A percentile compares a stretch with the other conserved stretches of the same genome.
phyloP scores from a whole-genome alignment of 2,888 invertebrate genomes.

The Geotrupes spiniger region DNA sequence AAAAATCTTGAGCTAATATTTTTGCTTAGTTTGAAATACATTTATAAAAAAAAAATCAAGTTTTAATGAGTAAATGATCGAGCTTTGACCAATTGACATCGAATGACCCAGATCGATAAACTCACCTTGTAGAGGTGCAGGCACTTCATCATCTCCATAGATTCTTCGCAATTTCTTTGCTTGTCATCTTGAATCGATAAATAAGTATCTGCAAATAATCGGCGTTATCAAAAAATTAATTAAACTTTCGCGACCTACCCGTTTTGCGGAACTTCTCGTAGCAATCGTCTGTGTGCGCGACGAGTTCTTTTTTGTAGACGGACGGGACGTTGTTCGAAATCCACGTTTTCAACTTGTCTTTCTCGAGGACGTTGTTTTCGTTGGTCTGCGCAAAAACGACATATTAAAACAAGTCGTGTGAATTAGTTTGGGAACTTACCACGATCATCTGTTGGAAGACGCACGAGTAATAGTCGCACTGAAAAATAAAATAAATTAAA shows the following conservation, averaged over 20 bases:
- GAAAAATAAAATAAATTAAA: conserved; percentile 22
- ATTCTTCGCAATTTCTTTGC: conserved; percentile 35
- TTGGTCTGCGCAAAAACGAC: conserved; percentile 30
- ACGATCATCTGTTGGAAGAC: conserved; percentile 30
- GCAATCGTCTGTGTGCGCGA: conserved; percentile 25
- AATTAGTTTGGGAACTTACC: conserved; percentile 25
- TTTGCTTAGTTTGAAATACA: too few species aligned
- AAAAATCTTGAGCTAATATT: too few species aligned
- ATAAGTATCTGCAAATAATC: too few species aligned
- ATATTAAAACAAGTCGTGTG: background rate
- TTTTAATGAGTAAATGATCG: too few species aligned
- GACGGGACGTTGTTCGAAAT: conserved; percentile 36
- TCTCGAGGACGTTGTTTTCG: conserved; percentile 33
- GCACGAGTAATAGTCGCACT: conserved; percentile 35
- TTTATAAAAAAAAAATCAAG: too few species aligned
- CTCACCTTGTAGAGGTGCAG: conserved; percentile 29
- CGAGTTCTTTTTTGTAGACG: conserved; percentile 31
- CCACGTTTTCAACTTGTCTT: conserved; percentile 36
- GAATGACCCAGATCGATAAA: background rate
- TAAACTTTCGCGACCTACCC: background rate
- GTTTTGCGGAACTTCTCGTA: conserved; percentile 2
- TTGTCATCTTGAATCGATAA: conserved; percentile 10
- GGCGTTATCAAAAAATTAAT: too few species aligned
- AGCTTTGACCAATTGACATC: too few species aligned
- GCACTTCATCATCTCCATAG: conserved; percentile 37